Percentiles rank a stretch among this genome's conserved stretches.
Conservation (phyloP, 2,888 invertebrate species). For the Peribatodes rhomboidaria region DNA sequence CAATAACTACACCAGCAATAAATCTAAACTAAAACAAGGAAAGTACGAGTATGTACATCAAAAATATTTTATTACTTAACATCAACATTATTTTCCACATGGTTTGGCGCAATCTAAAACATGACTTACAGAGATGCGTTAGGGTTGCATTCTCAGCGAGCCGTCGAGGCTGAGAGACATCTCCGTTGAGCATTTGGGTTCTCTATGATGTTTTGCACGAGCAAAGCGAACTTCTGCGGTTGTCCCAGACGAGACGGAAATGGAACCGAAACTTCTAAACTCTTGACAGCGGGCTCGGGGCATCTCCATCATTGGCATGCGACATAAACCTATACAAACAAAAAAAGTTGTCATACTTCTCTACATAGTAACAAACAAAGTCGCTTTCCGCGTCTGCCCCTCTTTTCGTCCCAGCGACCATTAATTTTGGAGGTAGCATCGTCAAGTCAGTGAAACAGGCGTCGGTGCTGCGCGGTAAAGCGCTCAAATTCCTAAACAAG, state of each 20-base stretch:
- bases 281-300: conserved; percentile 81
- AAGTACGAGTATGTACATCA: too few relatives aligned
- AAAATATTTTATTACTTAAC: conserved; percentile 21
- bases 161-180: conserved; percentile 87
- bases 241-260: conserved; percentile 85
- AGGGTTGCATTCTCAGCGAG: conserved; percentile 86
- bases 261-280: conserved; percentile 80
- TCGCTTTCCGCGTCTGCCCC: too few relatives aligned
- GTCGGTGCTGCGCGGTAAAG: too few relatives aligned
- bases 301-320: conserved; percentile 82
- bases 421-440: too few relatives aligned
- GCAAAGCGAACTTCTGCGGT: conserved; percentile 83
- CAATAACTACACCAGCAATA: background rate
- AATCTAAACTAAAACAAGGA: conserved; percentile 32
- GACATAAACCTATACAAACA: conserved; percentile 81
- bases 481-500: too few relatives aligned
- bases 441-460: too few relatives aligned
- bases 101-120: conserved; percentile 1
- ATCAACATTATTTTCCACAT: conserved; percentile 12
- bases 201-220: conserved; percentile 85
- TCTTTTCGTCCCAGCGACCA: too few relatives aligned
- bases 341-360: background rate
- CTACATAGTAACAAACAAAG: too few relatives aligned
- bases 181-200: conserved; percentile 87
- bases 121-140: conserved; percentile 25